These are phyloP conservation scores for Pseudococcus viburni DNA, from an alignment of 2,888 invertebrate genomes.

Conservation along the genomic window DNA sequence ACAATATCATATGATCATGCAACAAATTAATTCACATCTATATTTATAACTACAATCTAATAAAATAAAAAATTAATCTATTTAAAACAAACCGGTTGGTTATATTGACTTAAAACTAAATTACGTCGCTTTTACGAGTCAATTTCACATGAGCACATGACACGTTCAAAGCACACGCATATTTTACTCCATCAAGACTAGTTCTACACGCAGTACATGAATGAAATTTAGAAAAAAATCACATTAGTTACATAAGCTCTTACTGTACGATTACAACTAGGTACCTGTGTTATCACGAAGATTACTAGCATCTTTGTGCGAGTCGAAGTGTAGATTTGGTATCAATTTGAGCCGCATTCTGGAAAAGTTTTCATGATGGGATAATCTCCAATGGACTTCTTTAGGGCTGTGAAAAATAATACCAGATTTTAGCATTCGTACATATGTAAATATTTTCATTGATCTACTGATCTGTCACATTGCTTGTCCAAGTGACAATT, in stretches of 20 bases:
- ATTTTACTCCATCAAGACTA: not conserved
- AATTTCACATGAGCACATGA: slow-evolving; percentile 40
- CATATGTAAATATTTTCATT: not conserved
- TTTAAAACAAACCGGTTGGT: slow-evolving; percentile 13
- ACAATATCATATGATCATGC: not conserved
- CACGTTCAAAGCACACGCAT: slow-evolving; percentile 9
- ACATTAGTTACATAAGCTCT: not conserved
- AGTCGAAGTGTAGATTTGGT: slow-evolving; percentile 75
- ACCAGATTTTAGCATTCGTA: not conserved
- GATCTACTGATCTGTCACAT: not conserved
- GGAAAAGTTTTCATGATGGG: slow-evolving; percentile 77
- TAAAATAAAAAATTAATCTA: slow-evolving; percentile 17
- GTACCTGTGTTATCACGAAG: slow-evolving; percentile 75
- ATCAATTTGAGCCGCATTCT: slow-evolving; percentile 77
- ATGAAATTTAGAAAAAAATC: not conserved
- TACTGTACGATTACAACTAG: not conserved
- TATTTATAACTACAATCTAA: not conserved
- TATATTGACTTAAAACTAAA: slow-evolving; percentile 12
- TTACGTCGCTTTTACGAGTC: slow-evolving; percentile 7
- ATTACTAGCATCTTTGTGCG: slow-evolving; percentile 76
- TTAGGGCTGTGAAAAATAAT: slow-evolving; percentile 70
- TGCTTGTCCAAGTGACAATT: not conserved
- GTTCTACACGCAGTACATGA: not conserved
- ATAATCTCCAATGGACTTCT: slow-evolving; percentile 76
- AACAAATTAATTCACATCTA: not conserved